Conservation (phyloP, 2,113 vertebrate species). For the cattle (Bos taurus) region ARS-UCD2.0 NC_037349.1:54510001-54510500, state of each 20-base stretch:
- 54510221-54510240: fast-evolving
- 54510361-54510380: neutral
- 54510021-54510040: neutral
- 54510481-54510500: neutral
- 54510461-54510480: constrained; percentile 35
- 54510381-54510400: neutral
- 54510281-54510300: neutral
- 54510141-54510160: neutral
- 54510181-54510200: neutral
- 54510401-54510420: neutral
- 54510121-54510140: neutral
- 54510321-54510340: neutral
- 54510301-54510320: neutral
- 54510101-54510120: neutral
- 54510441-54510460: neutral
- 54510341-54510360: neutral
- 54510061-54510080: neutral
- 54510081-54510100: neutral
- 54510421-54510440: neutral
- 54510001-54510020: neutral
- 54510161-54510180: neutral
- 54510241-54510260: neutral
- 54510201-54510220: neutral
- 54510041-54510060: fast-evolving
- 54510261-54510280: neutral